phyloP scores from a whole-genome alignment of 1,140 invertebrate genomes.

The Microplitis demolitor region DNA sequence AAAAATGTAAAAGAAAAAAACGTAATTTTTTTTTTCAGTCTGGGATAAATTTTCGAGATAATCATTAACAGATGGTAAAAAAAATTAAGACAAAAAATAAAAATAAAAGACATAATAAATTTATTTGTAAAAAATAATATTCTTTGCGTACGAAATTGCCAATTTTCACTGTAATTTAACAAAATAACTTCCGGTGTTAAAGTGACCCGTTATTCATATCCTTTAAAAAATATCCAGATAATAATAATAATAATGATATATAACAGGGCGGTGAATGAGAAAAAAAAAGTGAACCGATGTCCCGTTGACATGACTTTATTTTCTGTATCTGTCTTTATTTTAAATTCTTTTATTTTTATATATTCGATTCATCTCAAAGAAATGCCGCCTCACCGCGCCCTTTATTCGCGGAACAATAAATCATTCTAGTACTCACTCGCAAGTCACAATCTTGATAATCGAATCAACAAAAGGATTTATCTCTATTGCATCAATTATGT shows the following conservation, averaged over 20 bases:
- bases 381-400: not conserved
- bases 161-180: not conserved
- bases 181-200: conserved; percentile 15
- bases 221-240: not conserved
- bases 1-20: too few species aligned
- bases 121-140: not conserved
- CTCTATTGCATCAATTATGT: conserved; percentile 32
- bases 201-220: not conserved
- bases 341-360: not conserved
- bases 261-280: too few species aligned
- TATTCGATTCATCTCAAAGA: not conserved
- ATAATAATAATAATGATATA: not conserved
- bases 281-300: too few species aligned
- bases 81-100: too few species aligned
- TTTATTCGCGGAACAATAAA: conserved; percentile 34
- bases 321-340: not conserved
- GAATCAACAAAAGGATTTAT: conserved; percentile 47
- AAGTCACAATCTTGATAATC: conserved; percentile 45
- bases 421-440: conserved; percentile 36
- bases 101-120: too few species aligned
- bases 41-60: too few species aligned
- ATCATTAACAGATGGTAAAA: too few species aligned
- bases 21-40: too few species aligned
- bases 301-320: too few species aligned
- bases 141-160: not conserved